Base-by-base conservation (phyloP, 1,140 invertebrate genomes). In the Drosophila ananassae region DNA sequence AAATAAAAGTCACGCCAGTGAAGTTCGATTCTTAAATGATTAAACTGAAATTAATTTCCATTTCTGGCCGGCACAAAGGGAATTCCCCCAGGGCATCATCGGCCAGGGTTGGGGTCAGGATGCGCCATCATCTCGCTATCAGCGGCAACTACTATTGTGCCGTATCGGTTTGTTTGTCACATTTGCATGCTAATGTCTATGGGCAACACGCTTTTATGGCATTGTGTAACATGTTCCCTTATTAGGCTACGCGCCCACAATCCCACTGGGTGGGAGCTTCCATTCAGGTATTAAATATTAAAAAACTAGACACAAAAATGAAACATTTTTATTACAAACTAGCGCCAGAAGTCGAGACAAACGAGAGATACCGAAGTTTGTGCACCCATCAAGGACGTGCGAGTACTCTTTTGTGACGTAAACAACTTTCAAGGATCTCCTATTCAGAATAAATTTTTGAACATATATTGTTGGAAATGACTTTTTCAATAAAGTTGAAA, bases 171-270 rank as follows among this genome's bases (percentile, higher is more conserved):
- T 81, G 72, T 81, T 80, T 81, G 82, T 85, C 66, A 71, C 68
- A 89, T 89, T 89, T 89, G 63, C 78, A 89, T 89, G 83, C 84
- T 83, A 89, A 89, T 89, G 76, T 77, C 75, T 76, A 83, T 89
- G 52, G 76, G 63, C 64, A 83, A 56, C 79, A 89, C 75, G 75
- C 72, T 82, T 83, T 87, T 83, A 67, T 82, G 63, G 53, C 48
- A 62, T 69, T 77, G 58, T 71, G 37, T 69, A 61, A 59, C 64
- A 57, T 50, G 64, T 47, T 25, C 52, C 52, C 51, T 69, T 57
- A 67, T 58, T 67, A 76, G 55, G 48, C 39, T 17, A 25, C 44
- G 12, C 34, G 3, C 22, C 24, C 37, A 28, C 8, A 44, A 22
- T 41, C 37, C 67, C 48, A 2, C 34, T 30, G 55, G 44, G 22